Percentiles rank a stretch among this genome's conserved stretches.
Conservation (phyloP, 23 tunicate genomes). For the Trididemnum miniatum region DNA sequence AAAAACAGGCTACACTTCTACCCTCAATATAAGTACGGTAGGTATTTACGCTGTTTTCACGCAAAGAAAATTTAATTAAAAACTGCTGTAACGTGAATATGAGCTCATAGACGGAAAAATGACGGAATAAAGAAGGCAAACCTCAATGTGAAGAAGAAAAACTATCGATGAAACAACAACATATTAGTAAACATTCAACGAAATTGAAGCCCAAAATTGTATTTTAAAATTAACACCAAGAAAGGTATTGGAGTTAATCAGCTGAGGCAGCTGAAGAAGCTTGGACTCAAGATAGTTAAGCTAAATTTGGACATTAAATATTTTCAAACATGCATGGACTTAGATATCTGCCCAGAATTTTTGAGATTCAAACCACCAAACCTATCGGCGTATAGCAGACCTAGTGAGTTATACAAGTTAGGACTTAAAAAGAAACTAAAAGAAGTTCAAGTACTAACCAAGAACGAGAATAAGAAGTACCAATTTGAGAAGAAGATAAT, state of each 20-base stretch:
- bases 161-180: too few species aligned
- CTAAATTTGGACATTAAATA: not conserved
- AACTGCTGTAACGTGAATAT: too few species aligned
- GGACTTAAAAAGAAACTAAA: not conserved
- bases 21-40: too few species aligned
- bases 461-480: not conserved
- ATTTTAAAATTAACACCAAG: not conserved
- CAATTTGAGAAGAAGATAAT: not conserved
- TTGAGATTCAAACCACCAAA: not conserved
- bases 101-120: too few species aligned
- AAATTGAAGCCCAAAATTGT: not conserved
- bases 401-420: not conserved
- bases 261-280: conserved; percentile 1
- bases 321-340: not conserved
- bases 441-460: not conserved
- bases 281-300: not conserved
- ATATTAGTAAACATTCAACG: too few species aligned
- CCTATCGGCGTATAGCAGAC: not conserved
- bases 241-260: not conserved
- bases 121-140: too few species aligned
- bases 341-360: conserved; percentile 12
- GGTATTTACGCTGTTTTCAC: too few species aligned
- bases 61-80: too few species aligned
- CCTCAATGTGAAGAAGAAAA: too few species aligned
- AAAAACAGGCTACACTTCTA: too few species aligned